Base-by-base conservation (phyloP, 2,797 vertebrate species). In the Lepilemur ruficaudatus region DNA sequence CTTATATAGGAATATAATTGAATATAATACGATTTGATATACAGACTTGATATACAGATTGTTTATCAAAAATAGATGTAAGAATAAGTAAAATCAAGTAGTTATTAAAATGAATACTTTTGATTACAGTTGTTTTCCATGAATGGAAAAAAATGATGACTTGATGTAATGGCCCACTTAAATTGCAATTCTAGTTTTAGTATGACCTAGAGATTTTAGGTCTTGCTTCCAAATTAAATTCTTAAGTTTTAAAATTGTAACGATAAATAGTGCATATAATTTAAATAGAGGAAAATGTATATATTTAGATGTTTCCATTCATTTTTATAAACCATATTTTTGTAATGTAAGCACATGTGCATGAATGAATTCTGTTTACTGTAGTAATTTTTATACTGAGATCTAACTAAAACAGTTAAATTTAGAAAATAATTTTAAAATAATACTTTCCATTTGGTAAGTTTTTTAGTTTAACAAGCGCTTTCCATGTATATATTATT, bases 81-180 rank as follows among this genome's bases (percentile, higher is more conserved):
- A 65, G 78, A 69, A n/a, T 59, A 79, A 43, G 63, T 76, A 69
- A 91, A 95, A 59, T 57, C 17, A 86, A 59, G 5, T 80, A 87
- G 28, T 65, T 95, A 59, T 86, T 85, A 76, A 92, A 86, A 95
- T 63, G 46, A 79, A 10, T 84, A 89, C 57, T 84, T 95, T 70
- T 84, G 13, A 41, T 81, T 76, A 35, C 14, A 83, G 15, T 41
- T 59, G 9, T 78, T 94, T 89, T 73, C 61, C 15, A 35, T 10
- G 22, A 84, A 76, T 76, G 59, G 72, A 48, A 84, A 87, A 91
- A 83, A 90, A 59, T 69, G 18, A 65, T 91, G 70, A 55, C 25
- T 35, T 15, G 30, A n/a, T 93, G 14, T 23, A 76, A 10, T 82
- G 9, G 32, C 63, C 28, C 43, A 75, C 50, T 67, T 95, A 48